Percentiles rank a stretch among this genome's conserved stretches.
These are phyloP conservation scores for Dryadula phaetusa DNA, from an alignment of 2,888 invertebrate genomes.

Conservation along the genomic window DNA sequence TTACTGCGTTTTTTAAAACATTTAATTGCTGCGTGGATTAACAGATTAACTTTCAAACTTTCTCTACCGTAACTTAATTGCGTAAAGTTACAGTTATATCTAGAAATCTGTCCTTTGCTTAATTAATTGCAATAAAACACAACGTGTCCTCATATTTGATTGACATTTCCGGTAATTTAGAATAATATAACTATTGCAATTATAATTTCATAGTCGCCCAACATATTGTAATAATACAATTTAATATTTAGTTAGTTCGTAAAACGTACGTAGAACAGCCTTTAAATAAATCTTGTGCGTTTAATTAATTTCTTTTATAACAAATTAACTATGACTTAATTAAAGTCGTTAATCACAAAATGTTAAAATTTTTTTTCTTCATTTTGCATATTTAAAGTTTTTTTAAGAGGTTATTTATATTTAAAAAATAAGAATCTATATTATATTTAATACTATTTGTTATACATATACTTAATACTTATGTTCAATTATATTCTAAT, in stretches of 20 bases:
- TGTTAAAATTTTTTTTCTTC: no score
- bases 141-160: background rate
- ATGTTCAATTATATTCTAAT: no score
- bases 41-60: conserved; percentile 44
- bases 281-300: background rate
- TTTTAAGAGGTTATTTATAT: no score
- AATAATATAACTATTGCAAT: background rate
- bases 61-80: conserved; percentile 43
- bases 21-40: conserved; percentile 32
- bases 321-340: background rate
- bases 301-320: background rate
- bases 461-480: no score
- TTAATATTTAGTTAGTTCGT: background rate
- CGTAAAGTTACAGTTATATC: conserved; percentile 38
- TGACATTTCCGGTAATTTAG: conserved; percentile 8
- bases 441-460: no score
- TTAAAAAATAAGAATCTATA: no score
- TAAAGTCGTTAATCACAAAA: no score
- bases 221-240: background rate
- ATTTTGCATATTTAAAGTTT: no score
- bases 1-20: conserved; percentile 5
- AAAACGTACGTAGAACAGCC: background rate
- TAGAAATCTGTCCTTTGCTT: conserved; percentile 37
- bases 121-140: conserved; percentile 5
- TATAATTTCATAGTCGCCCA: conserved; percentile 1